Evolutionary conservation across 2,888 invertebrate genomes (phyloP), one percentile per base, ranked within the genome.

Genomic region (Uloborus plumipes): DNA sequence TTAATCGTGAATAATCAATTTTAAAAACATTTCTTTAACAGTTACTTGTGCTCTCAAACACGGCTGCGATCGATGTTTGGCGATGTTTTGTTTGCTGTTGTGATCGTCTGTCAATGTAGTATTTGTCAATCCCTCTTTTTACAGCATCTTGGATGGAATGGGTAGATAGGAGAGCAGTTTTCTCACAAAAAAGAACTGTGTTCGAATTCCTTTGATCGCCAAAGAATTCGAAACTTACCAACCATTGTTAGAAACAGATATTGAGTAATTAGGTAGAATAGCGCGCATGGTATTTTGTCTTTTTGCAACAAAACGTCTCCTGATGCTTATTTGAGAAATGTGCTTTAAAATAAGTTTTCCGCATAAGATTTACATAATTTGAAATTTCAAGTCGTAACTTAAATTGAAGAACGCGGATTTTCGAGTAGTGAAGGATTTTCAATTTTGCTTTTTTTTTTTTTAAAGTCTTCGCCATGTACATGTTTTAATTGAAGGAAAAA

Each of bases 11-110:
- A 11, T 39, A 39, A 39, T 39, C 39, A 11, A 55, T 7, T n/a
- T 1, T 55, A 13, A 55, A 55, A 6, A 15, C n/a, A 55, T 15
- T 9, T 15, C 18, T 18, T 11, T n/a, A n/a, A 9, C 0, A 55
- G 4, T 53, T 18, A 51, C 66, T 74, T 83, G 55, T 64, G 76
- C 72, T 77, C 77, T 58, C 77, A 72, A 58, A n/a, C 47, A 77
- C 11, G 58, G 55, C 51, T 49, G 47, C 20, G 47, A 22, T 81
- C 74, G 70, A 51, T 81, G 80, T 81, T 50, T 61, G 70, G 74
- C 80, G 62, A 58, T 74, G 74, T 70, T 58, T 81, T 81, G 83
- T 83, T 64, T 83, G 77, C 77, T 82, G 53, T 83, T 82, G 81
- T 76, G 75, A 75, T 70, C 64, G 75, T 74, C 71, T 82, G 47